A percentile compares a stretch with the other conserved stretches of the same genome.
These are phyloP conservation scores for Alexandromys fortis DNA, from an alignment of 2,113 vertebrate species.

Conservation along the genomic window DNA sequence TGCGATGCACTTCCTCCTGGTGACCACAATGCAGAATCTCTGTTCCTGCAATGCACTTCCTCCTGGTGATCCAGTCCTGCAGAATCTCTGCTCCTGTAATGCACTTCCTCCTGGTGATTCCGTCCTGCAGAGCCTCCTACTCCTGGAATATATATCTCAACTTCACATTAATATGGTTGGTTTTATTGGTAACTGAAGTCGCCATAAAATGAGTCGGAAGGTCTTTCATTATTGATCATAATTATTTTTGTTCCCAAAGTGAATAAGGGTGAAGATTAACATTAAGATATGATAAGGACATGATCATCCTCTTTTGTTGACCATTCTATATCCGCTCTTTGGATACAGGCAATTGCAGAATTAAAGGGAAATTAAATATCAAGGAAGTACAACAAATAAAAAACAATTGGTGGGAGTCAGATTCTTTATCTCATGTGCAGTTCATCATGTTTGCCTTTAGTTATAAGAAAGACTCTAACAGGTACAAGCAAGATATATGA, in stretches of 20 bases:
- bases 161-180: background rate
- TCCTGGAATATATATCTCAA: background rate
- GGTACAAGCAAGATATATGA: background rate
- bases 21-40: too few relatives aligned
- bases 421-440: background rate
- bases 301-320: background rate
- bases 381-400: slow-evolving; percentile 12
- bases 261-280: background rate
- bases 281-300: background rate
- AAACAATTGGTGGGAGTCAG: background rate
- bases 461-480: background rate
- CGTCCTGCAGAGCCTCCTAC: too few relatives aligned
- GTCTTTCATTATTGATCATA: background rate
- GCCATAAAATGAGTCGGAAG: background rate
- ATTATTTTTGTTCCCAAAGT: background rate
- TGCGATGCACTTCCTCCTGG: background rate
- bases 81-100: too few relatives aligned
- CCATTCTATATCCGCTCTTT: background rate
- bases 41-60: background rate
- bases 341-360: background rate
- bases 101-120: background rate
- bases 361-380: slow-evolving; percentile 15
- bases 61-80: background rate
- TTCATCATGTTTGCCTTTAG: background rate
- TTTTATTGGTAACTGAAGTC: background rate